Percentiles rank a stretch among this genome's conserved stretches.
Evolutionary conservation across 1,140 invertebrate genomes (phyloP).

Genomic region (Aphaenogaster ashmeadi): DNA sequence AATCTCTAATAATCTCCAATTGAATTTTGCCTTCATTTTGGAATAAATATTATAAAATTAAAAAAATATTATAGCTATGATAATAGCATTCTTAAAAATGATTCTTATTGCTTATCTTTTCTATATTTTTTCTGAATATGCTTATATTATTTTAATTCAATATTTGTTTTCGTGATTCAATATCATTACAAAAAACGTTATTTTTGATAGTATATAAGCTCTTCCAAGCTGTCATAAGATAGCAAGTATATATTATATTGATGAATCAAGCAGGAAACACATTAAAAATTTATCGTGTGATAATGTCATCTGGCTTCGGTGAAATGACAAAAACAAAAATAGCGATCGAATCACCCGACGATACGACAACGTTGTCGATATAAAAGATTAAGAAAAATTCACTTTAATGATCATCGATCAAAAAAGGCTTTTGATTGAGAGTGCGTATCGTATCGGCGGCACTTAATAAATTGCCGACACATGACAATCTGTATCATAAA

Average conservation of each 20-base stretch:
- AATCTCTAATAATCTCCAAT: not conserved
- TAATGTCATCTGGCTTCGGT: not conserved
- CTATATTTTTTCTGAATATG: conserved; percentile 20
- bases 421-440: conserved; percentile 7
- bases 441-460: conserved; percentile 49
- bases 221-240: conserved; percentile 24
- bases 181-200: not conserved
- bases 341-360: not conserved
- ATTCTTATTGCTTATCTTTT: conserved; percentile 15
- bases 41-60: conserved; percentile 8
- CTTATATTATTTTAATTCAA: conserved; percentile 25
- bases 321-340: not conserved
- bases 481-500: conserved; percentile 85
- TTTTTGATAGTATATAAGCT: conserved; percentile 33
- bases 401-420: conserved; percentile 23
- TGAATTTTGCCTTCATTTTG: not conserved
- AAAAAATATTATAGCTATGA: not conserved
- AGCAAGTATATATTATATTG: conserved; percentile 31
- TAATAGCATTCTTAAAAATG: conserved; percentile 23
- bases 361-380: not conserved
- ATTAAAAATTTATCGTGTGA: not conserved
- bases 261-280: conserved; percentile 3
- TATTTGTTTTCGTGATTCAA: not conserved
- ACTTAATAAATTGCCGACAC: conserved; percentile 74
- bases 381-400: not conserved